A percentile compares a stretch with the other conserved stretches of the same genome.
These are phyloP conservation scores for Xenopus laevis DNA, from an alignment of 2,113 vertebrate species.

Conservation along the genomic window DNA sequence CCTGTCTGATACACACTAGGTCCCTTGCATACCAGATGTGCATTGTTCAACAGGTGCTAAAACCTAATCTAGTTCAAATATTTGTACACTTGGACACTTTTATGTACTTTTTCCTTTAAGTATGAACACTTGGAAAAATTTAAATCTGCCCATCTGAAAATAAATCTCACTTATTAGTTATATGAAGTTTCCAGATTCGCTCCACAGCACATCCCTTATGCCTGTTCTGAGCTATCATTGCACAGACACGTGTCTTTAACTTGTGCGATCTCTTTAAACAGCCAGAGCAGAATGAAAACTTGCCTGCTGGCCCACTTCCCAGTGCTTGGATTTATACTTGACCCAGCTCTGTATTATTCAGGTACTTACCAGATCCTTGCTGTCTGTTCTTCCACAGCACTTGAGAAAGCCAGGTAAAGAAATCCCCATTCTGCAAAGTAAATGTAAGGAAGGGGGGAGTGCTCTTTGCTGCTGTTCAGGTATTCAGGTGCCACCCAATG, in stretches of 20 bases:
- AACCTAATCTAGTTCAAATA: no score
- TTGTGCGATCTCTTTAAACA: not conserved
- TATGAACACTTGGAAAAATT: no score
- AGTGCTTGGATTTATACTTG: not conserved
- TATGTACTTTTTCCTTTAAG: no score
- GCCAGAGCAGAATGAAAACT: not conserved
- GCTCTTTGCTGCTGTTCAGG: not conserved
- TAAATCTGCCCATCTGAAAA: no score
- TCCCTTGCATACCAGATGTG: no score
- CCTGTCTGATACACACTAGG: no score
- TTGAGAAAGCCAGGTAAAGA: constrained; percentile 24
- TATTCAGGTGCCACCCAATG: not conserved
- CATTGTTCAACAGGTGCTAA: no score
- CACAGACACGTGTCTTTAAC: not conserved
- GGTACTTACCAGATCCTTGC: constrained; percentile 31
- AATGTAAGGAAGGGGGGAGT: not conserved
- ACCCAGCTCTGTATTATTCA: not conserved
- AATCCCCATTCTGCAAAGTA: constrained; percentile 18
- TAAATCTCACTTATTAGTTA: no score
- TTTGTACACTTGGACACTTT: no score
- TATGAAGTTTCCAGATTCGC: no score
- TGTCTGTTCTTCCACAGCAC: constrained; percentile 31
- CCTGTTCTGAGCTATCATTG: not conserved
- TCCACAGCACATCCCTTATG: no score
- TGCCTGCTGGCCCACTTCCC: not conserved